Percentiles rank a stretch among this genome's conserved stretches.
These are phyloP conservation scores for Maniola jurtina DNA, from an alignment of 1,140 invertebrate genomes.

Conservation along the genomic window DNA sequence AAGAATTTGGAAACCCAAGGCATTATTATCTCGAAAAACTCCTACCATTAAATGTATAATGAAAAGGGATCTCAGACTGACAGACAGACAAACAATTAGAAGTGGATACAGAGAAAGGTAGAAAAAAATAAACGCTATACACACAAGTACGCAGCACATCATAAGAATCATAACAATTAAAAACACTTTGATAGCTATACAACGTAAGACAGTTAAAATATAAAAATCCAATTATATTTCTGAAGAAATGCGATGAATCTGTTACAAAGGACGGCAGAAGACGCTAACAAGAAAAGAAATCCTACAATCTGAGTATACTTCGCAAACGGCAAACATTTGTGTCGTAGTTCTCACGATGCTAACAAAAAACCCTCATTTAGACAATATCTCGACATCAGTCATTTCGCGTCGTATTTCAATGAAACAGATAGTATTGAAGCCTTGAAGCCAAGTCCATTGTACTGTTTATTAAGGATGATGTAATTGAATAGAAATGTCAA, in stretches of 20 bases:
- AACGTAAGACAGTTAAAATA: neutral
- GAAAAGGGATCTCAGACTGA: no score
- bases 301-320: slow-evolving; percentile 11
- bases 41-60: no score
- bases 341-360: slow-evolving; percentile 6
- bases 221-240: slow-evolving; percentile 6
- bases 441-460: slow-evolving; percentile 32
- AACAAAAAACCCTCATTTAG: slow-evolving; percentile 16
- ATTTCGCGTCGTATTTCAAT: slow-evolving; percentile 22
- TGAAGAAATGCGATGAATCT: slow-evolving; percentile 4
- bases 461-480: slow-evolving; percentile 36
- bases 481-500: slow-evolving; percentile 43
- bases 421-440: slow-evolving; percentile 32
- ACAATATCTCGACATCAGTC: slow-evolving; percentile 25
- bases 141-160: no score
- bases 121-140: no score
- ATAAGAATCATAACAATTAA: no score
- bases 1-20: no score
- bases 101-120: neutral
- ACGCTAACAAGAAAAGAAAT: slow-evolving; percentile 11
- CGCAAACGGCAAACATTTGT: slow-evolving; percentile 5
- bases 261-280: neutral
- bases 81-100: no score
- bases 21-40: no score
- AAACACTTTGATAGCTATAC: neutral